Evolutionary conservation across 2,113 vertebrate genomes (phyloP).

Genomic region (Lophius piscatorius): DNA sequence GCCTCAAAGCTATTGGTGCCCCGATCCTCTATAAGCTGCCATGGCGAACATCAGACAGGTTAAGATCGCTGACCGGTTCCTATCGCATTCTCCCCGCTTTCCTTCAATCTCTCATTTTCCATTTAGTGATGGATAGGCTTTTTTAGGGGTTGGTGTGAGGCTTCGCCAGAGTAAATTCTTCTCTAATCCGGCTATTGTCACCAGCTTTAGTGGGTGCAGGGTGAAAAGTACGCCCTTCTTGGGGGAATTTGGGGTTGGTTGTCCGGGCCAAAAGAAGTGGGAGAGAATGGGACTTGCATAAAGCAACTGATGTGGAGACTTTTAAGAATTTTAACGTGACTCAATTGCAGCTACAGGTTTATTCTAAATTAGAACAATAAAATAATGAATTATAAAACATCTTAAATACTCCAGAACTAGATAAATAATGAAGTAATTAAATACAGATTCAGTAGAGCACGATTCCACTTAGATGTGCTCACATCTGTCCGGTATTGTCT

Average conservation of each 20-base stretch:
- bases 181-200: slow-evolving; percentile 98
- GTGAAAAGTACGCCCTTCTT: slow-evolving; percentile 92
- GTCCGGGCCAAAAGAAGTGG: slow-evolving; percentile 85
- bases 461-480: neutral
- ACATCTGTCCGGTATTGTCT: no score
- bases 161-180: slow-evolving; percentile 94
- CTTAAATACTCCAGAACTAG: neutral
- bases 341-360: slow-evolving; percentile 85
- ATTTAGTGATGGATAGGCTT: slow-evolving; percentile 75
- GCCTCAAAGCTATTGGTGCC: slow-evolving; percentile 81
- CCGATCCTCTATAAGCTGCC: slow-evolving; percentile 79
- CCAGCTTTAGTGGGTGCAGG: slow-evolving; percentile 95
- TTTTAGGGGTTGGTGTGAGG: slow-evolving; percentile 85
- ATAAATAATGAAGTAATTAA: slow-evolving; percentile 1
- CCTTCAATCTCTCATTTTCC: slow-evolving; percentile 86
- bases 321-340: slow-evolving; percentile 85
- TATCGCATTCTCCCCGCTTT: slow-evolving; percentile 93
- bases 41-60: slow-evolving; percentile 92
- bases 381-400: slow-evolving; percentile 24
- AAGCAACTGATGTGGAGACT: slow-evolving; percentile 83
- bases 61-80: slow-evolving; percentile 90
- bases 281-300: slow-evolving; percentile 80
- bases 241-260: slow-evolving; percentile 77
- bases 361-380: slow-evolving; percentile 40
- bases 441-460: neutral